These are phyloP conservation scores for Apistogramma diplotaenia DNA, from an alignment of 2,113 vertebrate genomes.

Conservation along the genomic window DNA sequence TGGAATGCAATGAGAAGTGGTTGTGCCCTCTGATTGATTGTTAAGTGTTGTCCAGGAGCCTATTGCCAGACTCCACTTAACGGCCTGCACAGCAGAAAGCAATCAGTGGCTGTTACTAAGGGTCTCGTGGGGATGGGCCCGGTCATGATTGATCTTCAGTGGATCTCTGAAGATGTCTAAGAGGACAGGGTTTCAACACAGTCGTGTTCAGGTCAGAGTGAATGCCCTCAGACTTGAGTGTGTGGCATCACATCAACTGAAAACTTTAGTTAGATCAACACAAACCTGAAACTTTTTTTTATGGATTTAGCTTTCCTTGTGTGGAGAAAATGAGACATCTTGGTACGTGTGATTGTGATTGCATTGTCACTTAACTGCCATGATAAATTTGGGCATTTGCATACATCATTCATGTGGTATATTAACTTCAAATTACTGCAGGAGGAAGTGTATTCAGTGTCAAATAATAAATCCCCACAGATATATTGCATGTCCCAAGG, in stretches of 20 bases:
- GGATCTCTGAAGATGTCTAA: slow-evolving; percentile 73
- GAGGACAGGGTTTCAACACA: slow-evolving; percentile 58
- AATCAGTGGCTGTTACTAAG: slow-evolving; percentile 81
- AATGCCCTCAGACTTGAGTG: slow-evolving; percentile 47
- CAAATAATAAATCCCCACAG: slow-evolving; percentile 44
- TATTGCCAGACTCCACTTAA: slow-evolving; percentile 78
- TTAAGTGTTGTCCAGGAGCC: slow-evolving; percentile 83
- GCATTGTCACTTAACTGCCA: slow-evolving; percentile 35
- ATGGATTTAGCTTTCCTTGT: slow-evolving; percentile 12
- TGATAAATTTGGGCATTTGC: slow-evolving; percentile 47
- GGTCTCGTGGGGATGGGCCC: slow-evolving; percentile 74
- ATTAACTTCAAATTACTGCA: slow-evolving; percentile 42
- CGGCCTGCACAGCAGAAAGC: slow-evolving; percentile 77
- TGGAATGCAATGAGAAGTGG: slow-evolving; percentile 72
- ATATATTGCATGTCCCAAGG: slow-evolving; percentile 44
- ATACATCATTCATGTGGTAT: slow-evolving; percentile 45
- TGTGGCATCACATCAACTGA: slow-evolving; percentile 23
- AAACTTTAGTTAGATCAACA: slow-evolving; percentile 39
- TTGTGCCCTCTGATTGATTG: slow-evolving; percentile 80
- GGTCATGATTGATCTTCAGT: slow-evolving; percentile 76
- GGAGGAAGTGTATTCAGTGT: slow-evolving; percentile 24
- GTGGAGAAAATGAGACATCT: slow-evolving; percentile 17
- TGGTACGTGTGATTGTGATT: not conserved
- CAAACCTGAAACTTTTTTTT: not conserved
- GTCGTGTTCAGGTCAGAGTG: slow-evolving; percentile 46